Conservation (phyloP, 2,113 vertebrate genomes). For the Leptocoma aspasia region DNA sequence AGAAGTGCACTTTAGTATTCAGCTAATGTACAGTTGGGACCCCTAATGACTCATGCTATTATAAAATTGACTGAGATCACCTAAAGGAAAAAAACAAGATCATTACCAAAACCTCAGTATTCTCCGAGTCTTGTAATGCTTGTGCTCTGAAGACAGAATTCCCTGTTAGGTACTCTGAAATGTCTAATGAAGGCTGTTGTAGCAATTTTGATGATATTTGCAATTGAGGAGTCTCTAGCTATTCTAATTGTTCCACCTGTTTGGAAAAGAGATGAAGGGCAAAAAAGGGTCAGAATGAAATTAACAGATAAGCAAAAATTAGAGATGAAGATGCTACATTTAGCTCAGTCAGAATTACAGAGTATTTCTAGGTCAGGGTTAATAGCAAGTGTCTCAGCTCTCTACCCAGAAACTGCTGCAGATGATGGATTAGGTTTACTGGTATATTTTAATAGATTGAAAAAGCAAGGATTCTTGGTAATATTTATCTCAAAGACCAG, state of each 20-base stretch:
- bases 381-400: background rate
- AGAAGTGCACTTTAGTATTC: background rate
- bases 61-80: background rate
- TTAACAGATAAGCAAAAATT: background rate
- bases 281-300: background rate
- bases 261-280: background rate
- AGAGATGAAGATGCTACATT: background rate
- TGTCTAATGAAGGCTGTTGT: background rate
- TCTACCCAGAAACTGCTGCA: background rate
- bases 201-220: conserved; percentile 1
- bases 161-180: background rate
- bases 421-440: background rate
- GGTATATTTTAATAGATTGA: background rate
- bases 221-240: background rate
- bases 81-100: background rate
- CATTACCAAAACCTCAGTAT: background rate
- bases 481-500: background rate
- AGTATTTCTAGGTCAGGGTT: background rate
- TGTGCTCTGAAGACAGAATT: background rate
- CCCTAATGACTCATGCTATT: background rate
- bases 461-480: background rate
- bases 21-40: background rate
- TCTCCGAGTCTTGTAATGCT: background rate
- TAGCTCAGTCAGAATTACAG: background rate
- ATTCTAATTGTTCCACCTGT: background rate